These are phyloP conservation scores for Gallirallus australis DNA, from an alignment of 2,797 vertebrate species.

Conservation along the genomic window DNA sequence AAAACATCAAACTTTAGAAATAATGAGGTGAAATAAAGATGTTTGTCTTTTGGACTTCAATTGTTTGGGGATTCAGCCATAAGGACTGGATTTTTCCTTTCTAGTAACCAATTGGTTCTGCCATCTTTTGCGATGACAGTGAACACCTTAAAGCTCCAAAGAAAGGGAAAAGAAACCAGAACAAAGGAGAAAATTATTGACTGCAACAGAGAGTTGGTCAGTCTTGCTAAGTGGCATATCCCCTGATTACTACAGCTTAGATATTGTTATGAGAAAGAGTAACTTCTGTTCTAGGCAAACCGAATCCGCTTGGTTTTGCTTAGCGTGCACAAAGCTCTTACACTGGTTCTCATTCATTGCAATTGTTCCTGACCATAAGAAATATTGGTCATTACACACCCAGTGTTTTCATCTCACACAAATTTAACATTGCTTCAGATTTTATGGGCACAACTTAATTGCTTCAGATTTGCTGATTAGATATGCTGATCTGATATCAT, in stretches of 20 bases:
- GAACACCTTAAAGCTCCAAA: background rate
- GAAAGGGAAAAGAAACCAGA: background rate
- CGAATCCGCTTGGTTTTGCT: background rate
- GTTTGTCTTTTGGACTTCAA: background rate
- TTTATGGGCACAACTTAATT: slow-evolving; percentile 67
- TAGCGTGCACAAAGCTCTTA: background rate
- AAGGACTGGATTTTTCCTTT: background rate
- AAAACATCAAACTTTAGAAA: background rate
- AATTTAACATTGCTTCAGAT: slow-evolving; percentile 52
- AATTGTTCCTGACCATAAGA: background rate
- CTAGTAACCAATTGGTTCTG: background rate
- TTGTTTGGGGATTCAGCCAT: background rate
- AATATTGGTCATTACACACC: slow-evolving; percentile 14
- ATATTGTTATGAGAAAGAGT: background rate
- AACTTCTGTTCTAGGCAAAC: background rate
- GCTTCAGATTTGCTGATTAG: slow-evolving; percentile 45
- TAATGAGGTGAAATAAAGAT: background rate
- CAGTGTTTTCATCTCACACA: slow-evolving; percentile 28
- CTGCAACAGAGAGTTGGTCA: background rate
- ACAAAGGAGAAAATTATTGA: background rate
- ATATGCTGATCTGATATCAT: slow-evolving; percentile 48
- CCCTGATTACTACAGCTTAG: background rate
- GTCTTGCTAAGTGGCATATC: background rate
- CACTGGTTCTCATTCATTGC: background rate
- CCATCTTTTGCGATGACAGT: background rate